Evolutionary conservation across 2,888 invertebrate species (phyloP), one percentile per base, ranked within the genome.

Genomic region (Toxonevra muliebris): DNA sequence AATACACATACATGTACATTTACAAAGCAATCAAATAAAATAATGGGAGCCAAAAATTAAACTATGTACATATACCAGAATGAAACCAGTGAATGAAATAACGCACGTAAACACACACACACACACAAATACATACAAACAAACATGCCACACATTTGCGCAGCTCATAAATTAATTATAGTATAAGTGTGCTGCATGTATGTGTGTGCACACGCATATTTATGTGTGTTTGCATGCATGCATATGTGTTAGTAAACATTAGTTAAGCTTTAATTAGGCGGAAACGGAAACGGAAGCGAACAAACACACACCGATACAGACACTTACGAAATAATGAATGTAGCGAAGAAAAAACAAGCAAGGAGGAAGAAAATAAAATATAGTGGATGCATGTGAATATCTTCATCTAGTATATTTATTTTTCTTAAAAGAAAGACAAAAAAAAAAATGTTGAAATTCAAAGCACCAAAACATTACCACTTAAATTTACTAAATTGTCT

Each of bases 11-110:
- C 11, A 30, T 41, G 50, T 40, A 65, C 54, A 48, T 53, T 42
- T 10, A 58, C 58, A 57, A 20, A 62, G 61, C 63, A 66, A 70
- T 40, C 58, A 55, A 67, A 70, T 59, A 20, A 64, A 42, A 43
- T 41, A 42, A 63, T 58, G 50, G 54, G 55, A 64, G 62, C 68
- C 69, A 69, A 70, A 78, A 75, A 71, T 72, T 76, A 72, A 72
- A 65, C 30, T 30, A 30, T 7, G 7, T 7, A 30, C 30, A 30
- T 30, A 2, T 2, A 30, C 3, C 30, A 30, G 30, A 30, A 30
- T 30, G 30, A 4, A 30, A 7, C 30, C 30, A 30, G 30, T 30
- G 30, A 30, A 7, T 30, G 30, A 65, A 66, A 66, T n/a, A 58
- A 45, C 45, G 19, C n/a, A 65, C 19, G 42, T 68, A 61, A 61